Evolutionary conservation across 2,797 vertebrate species (phyloP), one percentile per base, ranked within the genome.

Genomic region (Aythya fuligula): DNA sequence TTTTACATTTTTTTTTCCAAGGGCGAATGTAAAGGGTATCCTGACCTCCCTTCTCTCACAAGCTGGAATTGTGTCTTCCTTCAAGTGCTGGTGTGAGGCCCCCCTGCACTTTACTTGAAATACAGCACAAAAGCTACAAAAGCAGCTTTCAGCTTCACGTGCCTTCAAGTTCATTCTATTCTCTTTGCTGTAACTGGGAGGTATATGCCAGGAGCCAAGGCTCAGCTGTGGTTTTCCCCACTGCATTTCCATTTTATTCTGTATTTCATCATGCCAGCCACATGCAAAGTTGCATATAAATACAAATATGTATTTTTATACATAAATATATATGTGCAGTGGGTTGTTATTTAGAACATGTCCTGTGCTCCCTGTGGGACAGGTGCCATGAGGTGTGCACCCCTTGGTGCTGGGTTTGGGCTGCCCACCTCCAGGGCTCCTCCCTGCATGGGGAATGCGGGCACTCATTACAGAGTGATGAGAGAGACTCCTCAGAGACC

Each of bases 191-290:
- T 1, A 28, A 60, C 36, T 12, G 60, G 43, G 60, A 43, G 1
- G 2, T 20, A 13, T 16, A 3, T 1, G 1, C 20, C 30, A 8
- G 0, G 6, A 27, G 11, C 51, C 51, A 22, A 27, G 41, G 38
- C 69, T 38, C 53, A 15, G 69, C 45, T 28, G 3, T 10, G 22
- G 8, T 4, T 38, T 58, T 43, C 38, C n/a, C 45, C 2, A 0
- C n/a, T 38, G 27, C 61, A 11, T 60, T 53, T 53, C 75, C 27
- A 2, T 66, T 60, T 22, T 21, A 15, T 53, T n/a, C 76, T 45
- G 2, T 11, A 38, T 28, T 58, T 80, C 41, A 32, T 22, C 43
- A 34, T 14, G 17, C 53, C 24, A 11, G 25, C 21, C 41, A 32
- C 65, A 22, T 2, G 4, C 6, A 8, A 28, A 70, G 19, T 45